Evolutionary conservation across 2,888 invertebrate genomes (phyloP).

Genomic region (Cyrtodaria siliqua): DNA sequence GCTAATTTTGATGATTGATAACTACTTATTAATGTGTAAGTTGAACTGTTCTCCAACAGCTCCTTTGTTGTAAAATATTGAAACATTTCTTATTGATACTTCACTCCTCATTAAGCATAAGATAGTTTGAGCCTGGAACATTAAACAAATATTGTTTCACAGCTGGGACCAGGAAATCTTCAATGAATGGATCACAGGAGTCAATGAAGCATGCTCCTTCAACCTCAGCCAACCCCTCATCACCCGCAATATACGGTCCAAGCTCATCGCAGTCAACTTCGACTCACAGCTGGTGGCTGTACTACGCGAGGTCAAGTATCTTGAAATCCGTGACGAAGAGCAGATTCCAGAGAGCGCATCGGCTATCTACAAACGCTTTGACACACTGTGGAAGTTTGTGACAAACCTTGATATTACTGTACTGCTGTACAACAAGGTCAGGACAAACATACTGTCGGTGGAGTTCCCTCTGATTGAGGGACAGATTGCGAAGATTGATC

Average conservation of each 20-base stretch:
- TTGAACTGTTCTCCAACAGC: too few relatives aligned
- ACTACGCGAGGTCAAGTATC: slow-evolving; percentile 95
- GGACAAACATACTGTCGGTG: slow-evolving; percentile 92
- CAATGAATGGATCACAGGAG: slow-evolving; percentile 91
- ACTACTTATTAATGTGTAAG: too few relatives aligned
- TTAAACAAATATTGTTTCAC: too few relatives aligned
- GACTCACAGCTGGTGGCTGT: slow-evolving; percentile 93
- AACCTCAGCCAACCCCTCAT: slow-evolving; percentile 93
- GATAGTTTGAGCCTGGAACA: too few relatives aligned
- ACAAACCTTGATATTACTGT: slow-evolving; percentile 83
- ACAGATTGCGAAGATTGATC: slow-evolving; percentile 94
- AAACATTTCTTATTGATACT: too few relatives aligned
- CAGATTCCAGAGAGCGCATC: slow-evolving; percentile 88
- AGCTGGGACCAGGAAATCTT: slow-evolving; percentile 91
- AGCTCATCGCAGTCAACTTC: slow-evolving; percentile 92
- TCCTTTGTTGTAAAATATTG: too few relatives aligned
- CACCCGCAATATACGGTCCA: slow-evolving; percentile 87
- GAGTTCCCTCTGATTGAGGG: slow-evolving; percentile 94
- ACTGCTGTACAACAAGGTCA: slow-evolving; percentile 93
- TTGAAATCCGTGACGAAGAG: slow-evolving; percentile 90
- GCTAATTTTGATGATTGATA: too few relatives aligned
- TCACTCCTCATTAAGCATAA: too few relatives aligned
- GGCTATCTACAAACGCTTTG: slow-evolving; percentile 91
- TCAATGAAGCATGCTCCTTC: slow-evolving; percentile 91
- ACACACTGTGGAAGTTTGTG: slow-evolving; percentile 92